Conservation (phyloP, 2,797 vertebrate genomes). For the Phalanger gymnotis region DNA sequence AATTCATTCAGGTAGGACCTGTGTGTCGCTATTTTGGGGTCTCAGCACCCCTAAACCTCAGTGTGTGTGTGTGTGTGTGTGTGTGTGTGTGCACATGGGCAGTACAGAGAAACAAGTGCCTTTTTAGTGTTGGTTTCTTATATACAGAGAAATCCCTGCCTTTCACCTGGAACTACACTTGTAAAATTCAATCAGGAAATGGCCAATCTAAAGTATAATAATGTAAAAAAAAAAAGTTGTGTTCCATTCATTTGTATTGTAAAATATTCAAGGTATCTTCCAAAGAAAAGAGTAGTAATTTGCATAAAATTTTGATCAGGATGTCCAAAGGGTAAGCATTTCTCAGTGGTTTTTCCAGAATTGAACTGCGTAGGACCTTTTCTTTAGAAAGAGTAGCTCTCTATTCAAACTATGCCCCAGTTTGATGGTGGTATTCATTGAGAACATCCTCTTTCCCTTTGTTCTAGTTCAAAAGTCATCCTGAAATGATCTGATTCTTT, state of each 20-base stretch:
- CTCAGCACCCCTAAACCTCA: no score
- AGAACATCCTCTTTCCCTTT: background rate
- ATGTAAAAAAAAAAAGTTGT: background rate
- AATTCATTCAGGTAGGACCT: no score
- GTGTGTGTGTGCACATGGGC: no score
- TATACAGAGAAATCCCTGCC: background rate
- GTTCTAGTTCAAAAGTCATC: background rate
- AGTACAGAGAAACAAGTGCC: no score
- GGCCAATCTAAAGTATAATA: background rate
- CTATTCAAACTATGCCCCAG: background rate
- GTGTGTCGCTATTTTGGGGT: no score
- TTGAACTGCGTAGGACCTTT: background rate
- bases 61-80: no score
- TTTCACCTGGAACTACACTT: background rate
- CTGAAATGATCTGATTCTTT: background rate
- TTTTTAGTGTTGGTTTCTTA: background rate
- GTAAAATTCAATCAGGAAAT: background rate
- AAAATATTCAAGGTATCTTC: background rate
- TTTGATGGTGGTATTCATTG: background rate
- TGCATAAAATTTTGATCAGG: background rate
- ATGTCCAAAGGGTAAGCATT: background rate
- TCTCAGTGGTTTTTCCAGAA: background rate
- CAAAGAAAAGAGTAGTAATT: background rate
- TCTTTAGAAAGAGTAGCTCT: background rate
- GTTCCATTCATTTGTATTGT: background rate